phyloP scores from a whole-genome alignment of 2,888 invertebrate genomes.

The Agonopterix subpropinquella region DNA sequence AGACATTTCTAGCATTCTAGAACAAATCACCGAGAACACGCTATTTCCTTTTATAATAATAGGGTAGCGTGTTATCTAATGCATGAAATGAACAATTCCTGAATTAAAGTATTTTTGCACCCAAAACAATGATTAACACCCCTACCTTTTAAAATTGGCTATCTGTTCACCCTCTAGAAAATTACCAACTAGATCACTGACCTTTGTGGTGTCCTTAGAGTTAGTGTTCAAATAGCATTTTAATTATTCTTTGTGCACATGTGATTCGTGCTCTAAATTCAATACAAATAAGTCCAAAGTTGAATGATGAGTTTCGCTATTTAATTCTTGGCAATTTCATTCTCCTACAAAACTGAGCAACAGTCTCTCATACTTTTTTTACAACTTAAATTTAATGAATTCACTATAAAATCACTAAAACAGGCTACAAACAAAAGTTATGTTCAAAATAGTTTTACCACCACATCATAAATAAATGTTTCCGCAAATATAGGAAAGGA shows the following conservation, averaged over 20 bases:
- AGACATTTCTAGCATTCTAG: slow-evolving; percentile 51
- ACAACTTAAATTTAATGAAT: slow-evolving; percentile 55
- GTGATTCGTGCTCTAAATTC: too few relatives aligned
- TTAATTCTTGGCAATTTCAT: slow-evolving; percentile 24
- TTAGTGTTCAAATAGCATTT: not conserved
- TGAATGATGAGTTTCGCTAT: not conserved
- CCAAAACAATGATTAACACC: not conserved
- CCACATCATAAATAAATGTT: slow-evolving; percentile 25
- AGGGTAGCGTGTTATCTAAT: not conserved
- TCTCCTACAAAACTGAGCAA: slow-evolving; percentile 38
- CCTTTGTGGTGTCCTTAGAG: too few relatives aligned
- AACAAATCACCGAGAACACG: slow-evolving; percentile 47
- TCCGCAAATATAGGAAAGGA: too few relatives aligned
- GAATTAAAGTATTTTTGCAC: slow-evolving; percentile 7
- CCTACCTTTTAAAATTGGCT: not conserved
- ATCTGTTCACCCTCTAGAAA: too few relatives aligned
- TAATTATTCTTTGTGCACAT: not conserved
- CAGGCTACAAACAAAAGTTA: slow-evolving; percentile 42
- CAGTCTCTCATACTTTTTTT: slow-evolving; percentile 42
- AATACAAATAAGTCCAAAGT: too few relatives aligned
- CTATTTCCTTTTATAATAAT: slow-evolving; percentile 13
- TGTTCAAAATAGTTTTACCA: slow-evolving; percentile 36
- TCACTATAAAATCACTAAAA: slow-evolving; percentile 49
- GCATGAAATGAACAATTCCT: not conserved
- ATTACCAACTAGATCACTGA: too few relatives aligned